Percentiles rank a stretch among this genome's conserved stretches.
Evolutionary conservation across 2,888 invertebrate species (phyloP).

Genomic region (Therioaphis trifolii): DNA sequence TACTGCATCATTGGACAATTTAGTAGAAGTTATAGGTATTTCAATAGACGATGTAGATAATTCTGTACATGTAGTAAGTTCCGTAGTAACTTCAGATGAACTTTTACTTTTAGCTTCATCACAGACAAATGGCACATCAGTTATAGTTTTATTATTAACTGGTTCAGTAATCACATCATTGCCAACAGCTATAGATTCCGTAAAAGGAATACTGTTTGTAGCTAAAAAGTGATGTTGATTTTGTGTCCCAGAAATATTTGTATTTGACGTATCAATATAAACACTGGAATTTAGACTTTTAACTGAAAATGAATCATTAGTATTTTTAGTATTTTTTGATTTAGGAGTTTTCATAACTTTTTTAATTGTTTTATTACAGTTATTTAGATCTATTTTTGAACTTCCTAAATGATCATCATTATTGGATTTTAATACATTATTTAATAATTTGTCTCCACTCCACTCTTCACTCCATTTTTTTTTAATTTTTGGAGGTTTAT

Average conservation of each 20-base stretch:
- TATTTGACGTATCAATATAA: neutral
- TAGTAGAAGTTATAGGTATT: neutral
- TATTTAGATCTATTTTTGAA: conserved; percentile 2
- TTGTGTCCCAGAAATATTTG: neutral
- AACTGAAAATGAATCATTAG: neutral
- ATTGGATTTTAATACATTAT: neutral
- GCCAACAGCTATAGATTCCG: neutral
- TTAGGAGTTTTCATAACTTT: neutral
- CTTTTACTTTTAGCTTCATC: neutral
- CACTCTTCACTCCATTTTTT: conserved; percentile 28
- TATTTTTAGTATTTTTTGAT: neutral
- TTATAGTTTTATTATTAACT: neutral
- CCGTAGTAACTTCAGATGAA: neutral
- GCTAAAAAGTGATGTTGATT: neutral
- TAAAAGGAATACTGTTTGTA: conserved; percentile 4
- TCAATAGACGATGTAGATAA: neutral
- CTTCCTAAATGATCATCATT: neutral
- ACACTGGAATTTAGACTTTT: neutral
- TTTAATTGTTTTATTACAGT: neutral
- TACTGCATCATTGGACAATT: neutral
- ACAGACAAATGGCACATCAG: neutral
- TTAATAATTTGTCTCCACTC: neutral
- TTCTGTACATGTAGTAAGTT: neutral
- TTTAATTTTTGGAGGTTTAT: conserved; percentile 23
- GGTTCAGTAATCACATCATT: neutral